Base-by-base conservation (phyloP, 2,797 vertebrate genomes). In the Paratrypauchen microcephalus region DNA sequence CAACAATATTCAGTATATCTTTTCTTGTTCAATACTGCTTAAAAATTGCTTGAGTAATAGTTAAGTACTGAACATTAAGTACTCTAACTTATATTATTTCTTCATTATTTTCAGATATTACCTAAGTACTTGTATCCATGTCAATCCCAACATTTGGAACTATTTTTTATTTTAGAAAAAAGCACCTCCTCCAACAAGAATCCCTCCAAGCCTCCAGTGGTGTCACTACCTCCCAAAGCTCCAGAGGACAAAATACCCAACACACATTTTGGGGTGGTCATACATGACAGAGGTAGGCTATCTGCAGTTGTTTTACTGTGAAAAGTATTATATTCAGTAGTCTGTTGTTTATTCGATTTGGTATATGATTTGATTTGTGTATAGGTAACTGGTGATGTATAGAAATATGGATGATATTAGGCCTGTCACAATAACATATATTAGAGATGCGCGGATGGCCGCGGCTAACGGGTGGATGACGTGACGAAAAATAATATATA, bases 251-350 rank as follows among this genome's bases (percentile, higher is more conserved):
- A 96, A 79, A 90, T 88, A 26, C 75, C 90, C 12, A 94, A 93
- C 83, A 93, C 89, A 2, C 95, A 94, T 81, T 97, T 95, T 0
- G 97, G 96, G 0, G 96, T 97, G 5, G 79, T 98, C 54, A 94
- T 96, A 21, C 94, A 94, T 0, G 96, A 98, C 74, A 69, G 94
- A 90, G 92, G 94, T 95, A 80, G 63, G 86, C 7, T n/a, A 45
- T 28, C 6, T 5, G 3, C 32, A 36, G 8, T n/a, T 36, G 19
- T 26, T 60, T 30, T 36, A 60, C 32, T 32, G 5, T 32, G 57
- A 59, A 18, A 32, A 30, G 6, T 6, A 30, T 18, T 59, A 32
- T 30, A n/a, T 58, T 30, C 11, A 58, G 24, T 59, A 8, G 7
- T 36, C 32, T 32, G 28, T 59, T n/a, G 26, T 9, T 1, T 36